Base-by-base conservation (phyloP, 2,888 invertebrate species). In the Phortica okadai region DNA sequence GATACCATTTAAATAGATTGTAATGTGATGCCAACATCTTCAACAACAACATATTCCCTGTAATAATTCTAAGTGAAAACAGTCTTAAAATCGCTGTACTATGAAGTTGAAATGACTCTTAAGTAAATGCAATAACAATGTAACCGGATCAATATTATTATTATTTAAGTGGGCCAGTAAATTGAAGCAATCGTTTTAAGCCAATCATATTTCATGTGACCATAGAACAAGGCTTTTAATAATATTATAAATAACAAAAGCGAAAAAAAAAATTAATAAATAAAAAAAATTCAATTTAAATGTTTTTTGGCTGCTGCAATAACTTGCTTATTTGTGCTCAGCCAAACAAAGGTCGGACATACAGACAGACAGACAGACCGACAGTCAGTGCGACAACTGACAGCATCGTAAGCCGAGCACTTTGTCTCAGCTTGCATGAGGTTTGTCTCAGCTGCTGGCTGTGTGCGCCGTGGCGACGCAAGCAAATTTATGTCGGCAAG, bases 171-270 rank as follows among this genome's bases (percentile, higher is more conserved):
- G 50, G 50, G 50, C 11, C 50, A 7, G 16, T 21, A 25, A 11
- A 70, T 14, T 45, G 70, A 21, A 50, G 70, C 50, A 33, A 33
- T 33, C 50, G 25, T 25, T 70, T 25, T 21, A 62, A 62, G 10
- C 10, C 62, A 70, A 70, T 70, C 70, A 70, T 70, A 70, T 45
- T 70, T 70, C 70, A 70, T 16, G 14, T 50, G n/a, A 16, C 16
- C 70, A 45, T 44, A 14, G 67, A 67, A 67, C n/a, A 16, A 33
- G 42, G 41, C 42, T 42, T 62, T 62, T 62, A 62, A 62, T 62
- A 62, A 62, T 62, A 62, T 16, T 21, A 16, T 62, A 33, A 33
- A 33, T 44, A 10, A 67, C 11, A n/a, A 67, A 67, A 67, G 44
- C 33, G 41, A 11, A 2, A 50, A 11, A 14, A 50, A 50, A 50